Evolutionary conservation across 2,113 vertebrate genomes (phyloP), one percentile per base, ranked within the genome.

Genomic region (Cyanoliseus patagonus): DNA sequence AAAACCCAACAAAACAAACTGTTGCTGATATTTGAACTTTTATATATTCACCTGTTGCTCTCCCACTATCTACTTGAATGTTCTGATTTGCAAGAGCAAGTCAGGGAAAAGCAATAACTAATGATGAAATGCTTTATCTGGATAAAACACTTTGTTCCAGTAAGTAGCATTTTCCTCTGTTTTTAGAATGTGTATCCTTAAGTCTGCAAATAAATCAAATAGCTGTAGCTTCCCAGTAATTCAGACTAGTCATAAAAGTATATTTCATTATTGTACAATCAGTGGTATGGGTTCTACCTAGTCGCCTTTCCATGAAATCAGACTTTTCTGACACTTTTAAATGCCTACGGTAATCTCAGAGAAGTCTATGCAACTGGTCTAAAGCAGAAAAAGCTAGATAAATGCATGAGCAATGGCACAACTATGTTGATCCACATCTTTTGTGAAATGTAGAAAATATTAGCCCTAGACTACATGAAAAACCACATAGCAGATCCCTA

Each of bases 241-340:
- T 95, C 39, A 83, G 35, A 92, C 19, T 37, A 91, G 57, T 80
- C 72, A 68, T 81, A 83, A 73, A 96, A 94, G 64, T 87, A 35
- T 88, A 83, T 84, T 77, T 91, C 81, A 80, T 69, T 94, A 96
- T 73, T 75, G 55, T 83, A 57, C 91, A 95, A 94, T 95, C 83
- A 95, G 83, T 90, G 49, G 39, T 76, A 39, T 73, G 31, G 31
- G 44, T 94, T 75, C 69, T 91, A 81, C 63, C 30, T 67, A 62
- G 67, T 55, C 86, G 53, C 39, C 44, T 90, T 94, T 94, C 59
- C 57, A 70, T 77, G 37, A 94, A 90, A 92, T 83, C 74, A 84
- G 88, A 90, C 52, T 91, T 86, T 94, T 95, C 91, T 92, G 57
- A 88, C 55, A 80, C 46, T 75, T 87, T 72, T 75, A 82, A 97